These are phyloP conservation scores for Montipora capricornis DNA, from an alignment of 64 coral and sea anemone species.

Conservation along the genomic window DNA sequence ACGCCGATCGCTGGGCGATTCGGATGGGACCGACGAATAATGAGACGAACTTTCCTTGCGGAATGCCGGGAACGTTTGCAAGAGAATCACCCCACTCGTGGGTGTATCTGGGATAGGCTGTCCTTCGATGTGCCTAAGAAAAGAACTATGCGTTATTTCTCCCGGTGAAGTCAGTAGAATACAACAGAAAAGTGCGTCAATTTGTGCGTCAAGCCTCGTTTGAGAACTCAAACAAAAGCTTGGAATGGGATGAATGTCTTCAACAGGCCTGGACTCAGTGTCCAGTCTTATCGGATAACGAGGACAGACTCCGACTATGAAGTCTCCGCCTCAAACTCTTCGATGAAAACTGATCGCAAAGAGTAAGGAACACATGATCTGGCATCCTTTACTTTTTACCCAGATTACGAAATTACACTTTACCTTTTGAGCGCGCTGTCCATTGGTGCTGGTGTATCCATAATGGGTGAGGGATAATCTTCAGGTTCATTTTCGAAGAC, in stretches of 20 bases:
- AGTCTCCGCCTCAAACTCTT: too few species aligned
- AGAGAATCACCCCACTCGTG: conserved; percentile 61
- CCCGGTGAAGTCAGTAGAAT: too few species aligned
- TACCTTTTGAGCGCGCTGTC: conserved; percentile 82
- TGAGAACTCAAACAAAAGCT: too few species aligned
- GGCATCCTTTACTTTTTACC: background rate
- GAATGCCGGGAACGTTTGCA: conserved; percentile 69
- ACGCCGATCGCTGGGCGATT: conserved; percentile 74
- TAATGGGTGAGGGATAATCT: conserved; percentile 77
- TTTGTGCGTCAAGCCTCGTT: too few species aligned
- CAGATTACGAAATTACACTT: background rate
- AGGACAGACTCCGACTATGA: too few species aligned
- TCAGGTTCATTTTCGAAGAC: conserved; percentile 51
- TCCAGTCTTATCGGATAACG: too few species aligned
- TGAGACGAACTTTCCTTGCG: conserved; percentile 56
- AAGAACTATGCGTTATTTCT: background rate
- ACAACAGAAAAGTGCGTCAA: too few species aligned
- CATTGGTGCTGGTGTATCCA: conserved; percentile 73
- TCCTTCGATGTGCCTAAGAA: conserved; percentile 77
- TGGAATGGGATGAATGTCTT: too few species aligned
- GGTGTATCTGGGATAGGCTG: conserved; percentile 83
- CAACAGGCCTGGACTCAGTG: too few species aligned
- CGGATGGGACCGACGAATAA: conserved; percentile 46
- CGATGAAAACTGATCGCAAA: background rate
- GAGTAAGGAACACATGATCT: background rate